Conservation (phyloP, 2,888 invertebrate genomes). For the Acanthosepion esculentum region DNA sequence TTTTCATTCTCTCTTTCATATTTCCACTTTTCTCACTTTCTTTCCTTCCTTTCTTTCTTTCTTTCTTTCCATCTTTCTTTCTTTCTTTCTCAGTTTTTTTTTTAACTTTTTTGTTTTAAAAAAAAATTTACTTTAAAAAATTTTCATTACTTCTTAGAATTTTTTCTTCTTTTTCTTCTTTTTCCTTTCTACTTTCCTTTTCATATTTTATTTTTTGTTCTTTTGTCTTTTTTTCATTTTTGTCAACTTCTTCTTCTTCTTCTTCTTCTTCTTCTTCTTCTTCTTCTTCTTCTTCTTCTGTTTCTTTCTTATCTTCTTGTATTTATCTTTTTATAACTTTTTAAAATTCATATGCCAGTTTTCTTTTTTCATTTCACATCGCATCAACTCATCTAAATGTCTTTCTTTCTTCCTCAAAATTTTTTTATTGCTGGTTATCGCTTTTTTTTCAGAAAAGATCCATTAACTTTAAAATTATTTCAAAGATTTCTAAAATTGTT, state of each 20-base stretch:
- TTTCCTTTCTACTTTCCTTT: background rate
- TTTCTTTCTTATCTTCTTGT: too few species aligned
- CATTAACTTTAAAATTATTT: too few species aligned
- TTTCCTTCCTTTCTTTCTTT: background rate
- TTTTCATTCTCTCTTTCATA: background rate
- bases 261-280: too few species aligned
- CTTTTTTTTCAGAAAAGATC: too few species aligned
- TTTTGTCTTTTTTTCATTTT: background rate
- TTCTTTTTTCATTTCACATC: background rate
- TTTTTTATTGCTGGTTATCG: too few species aligned
- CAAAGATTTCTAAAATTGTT: too few species aligned
- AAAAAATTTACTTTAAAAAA: too few species aligned
- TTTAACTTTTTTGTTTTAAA: background rate
- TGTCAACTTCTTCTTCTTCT: too few species aligned
- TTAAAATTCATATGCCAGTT: slow-evolving; percentile 4
- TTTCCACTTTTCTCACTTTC: background rate
- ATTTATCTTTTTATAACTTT: background rate
- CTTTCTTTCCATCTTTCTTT: background rate
- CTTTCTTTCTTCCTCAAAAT: too few species aligned
- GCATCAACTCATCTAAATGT: background rate
- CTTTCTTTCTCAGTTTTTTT: background rate
- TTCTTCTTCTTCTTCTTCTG: too few species aligned
- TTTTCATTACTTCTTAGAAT: too few species aligned
- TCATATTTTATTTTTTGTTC: background rate
- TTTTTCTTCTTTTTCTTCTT: background rate